Evolutionary conservation across 2,797 vertebrate genomes (phyloP), one percentile per base, ranked within the genome.

Genomic region (Heliangelus exortis): DNA sequence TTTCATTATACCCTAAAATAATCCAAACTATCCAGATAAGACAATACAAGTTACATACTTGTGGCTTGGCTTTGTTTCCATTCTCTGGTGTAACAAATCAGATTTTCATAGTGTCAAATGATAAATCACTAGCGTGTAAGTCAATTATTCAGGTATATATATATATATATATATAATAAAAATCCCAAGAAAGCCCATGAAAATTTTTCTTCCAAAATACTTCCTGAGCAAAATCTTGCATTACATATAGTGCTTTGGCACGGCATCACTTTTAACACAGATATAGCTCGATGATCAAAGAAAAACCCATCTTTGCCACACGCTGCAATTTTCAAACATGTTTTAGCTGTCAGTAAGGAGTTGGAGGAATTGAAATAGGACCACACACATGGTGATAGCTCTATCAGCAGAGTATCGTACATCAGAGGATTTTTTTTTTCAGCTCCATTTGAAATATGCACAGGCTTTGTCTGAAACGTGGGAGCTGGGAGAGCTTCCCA

Each of bases 1-100:
- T 92, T 95, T 83, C 57, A 65, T 85, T 87, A 72, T 68, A 62
- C n/a, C 80, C 50, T 54, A 89, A 89, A 95, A 65, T 65, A 77
- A 92, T 71, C 48, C 31, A 50, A 19, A 12, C 19, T 41, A 34
- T 28, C 48, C 67, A 84, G 45, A 81, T 47, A 41, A 68, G 3
- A 71, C 25, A 71, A n/a, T 36, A 63, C 31, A 84, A 87, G 29
- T 61, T 50, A 48, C 33, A 36, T 23, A 51, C 34, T 92, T 71
- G 29, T 54, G 45, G 19, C 10, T 93, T 13, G 6, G 33, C 65
- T 80, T 89, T 92, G 80, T 69, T 88, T 92, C 0, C 0, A 34
- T 72, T 83, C 81, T 63, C 41, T 65, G 54, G 36, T 85, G 63
- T 80, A 85, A 87, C 33, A 58, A 85, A 95, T 87, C 31, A 57